These are phyloP conservation scores for Sebastes dallii DNA, from an alignment of 2,797 vertebrate species.

Conservation along the genomic window DNA sequence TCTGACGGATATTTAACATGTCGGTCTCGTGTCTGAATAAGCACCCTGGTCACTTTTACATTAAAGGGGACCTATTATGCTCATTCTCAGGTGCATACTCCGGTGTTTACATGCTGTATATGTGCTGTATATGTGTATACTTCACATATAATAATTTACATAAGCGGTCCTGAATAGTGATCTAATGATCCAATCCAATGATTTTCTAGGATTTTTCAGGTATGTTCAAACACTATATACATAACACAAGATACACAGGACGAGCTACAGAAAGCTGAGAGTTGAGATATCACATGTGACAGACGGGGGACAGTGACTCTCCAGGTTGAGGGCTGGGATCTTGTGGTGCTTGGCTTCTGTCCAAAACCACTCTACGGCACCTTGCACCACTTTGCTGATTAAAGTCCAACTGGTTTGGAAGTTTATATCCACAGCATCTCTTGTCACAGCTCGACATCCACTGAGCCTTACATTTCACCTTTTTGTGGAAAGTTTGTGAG, in stretches of 20 bases:
- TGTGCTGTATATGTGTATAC: too few species aligned
- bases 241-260: background rate
- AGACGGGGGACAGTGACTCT: background rate
- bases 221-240: background rate
- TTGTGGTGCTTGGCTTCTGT: background rate
- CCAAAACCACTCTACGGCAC: constrained; percentile 5
- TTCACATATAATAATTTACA: too few species aligned
- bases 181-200: too few species aligned
- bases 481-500: background rate
- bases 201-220: too few species aligned
- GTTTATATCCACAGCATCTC: background rate
- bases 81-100: too few species aligned
- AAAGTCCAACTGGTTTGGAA: background rate
- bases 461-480: background rate
- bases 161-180: too few species aligned
- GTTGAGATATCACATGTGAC: background rate
- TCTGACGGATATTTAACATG: background rate
- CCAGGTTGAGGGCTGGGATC: background rate
- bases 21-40: background rate
- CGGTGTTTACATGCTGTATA: too few species aligned
- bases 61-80: background rate
- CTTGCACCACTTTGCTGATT: constrained; percentile 1
- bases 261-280: background rate
- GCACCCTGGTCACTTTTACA: background rate
- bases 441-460: background rate